Evolutionary conservation across 2,888 invertebrate genomes (phyloP).

Genomic region (Pristionchus fissidentatus): DNA sequence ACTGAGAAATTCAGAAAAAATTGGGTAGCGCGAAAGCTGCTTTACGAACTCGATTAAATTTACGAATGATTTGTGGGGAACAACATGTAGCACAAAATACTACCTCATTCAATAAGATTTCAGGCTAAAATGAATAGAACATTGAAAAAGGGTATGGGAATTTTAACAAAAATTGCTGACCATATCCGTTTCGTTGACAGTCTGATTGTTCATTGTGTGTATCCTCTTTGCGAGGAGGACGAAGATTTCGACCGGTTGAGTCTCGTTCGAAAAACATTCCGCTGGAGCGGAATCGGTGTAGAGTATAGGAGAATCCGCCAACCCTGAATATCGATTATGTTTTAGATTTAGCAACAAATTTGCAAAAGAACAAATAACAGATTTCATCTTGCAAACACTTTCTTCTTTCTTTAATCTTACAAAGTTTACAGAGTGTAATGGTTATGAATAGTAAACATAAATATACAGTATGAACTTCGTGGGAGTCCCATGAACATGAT

Average conservation of each 20-base stretch:
- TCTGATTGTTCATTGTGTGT: slow-evolving; percentile 69
- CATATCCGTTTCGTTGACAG: slow-evolving; percentile 69
- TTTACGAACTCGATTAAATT: too few species aligned
- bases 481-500: not conserved
- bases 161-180: slow-evolving; percentile 54
- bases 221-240: slow-evolving; percentile 73
- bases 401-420: too few species aligned
- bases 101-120: too few species aligned
- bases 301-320: slow-evolving; percentile 53
- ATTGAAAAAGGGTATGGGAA: not conserved
- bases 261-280: slow-evolving; percentile 65
- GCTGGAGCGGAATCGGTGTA: slow-evolving; percentile 69
- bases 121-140: too few species aligned
- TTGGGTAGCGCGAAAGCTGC: too few species aligned
- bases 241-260: slow-evolving; percentile 68
- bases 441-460: too few species aligned
- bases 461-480: not conserved
- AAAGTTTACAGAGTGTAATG: too few species aligned
- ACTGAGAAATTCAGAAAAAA: too few species aligned
- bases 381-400: not conserved
- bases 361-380: not conserved
- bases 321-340: not conserved
- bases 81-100: too few species aligned
- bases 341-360: too few species aligned
- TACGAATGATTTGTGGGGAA: too few species aligned